A percentile compares a stretch with the other conserved stretches of the same genome.
phyloP scores from a whole-genome alignment of 64 coral and sea anemone species.

The Anthopleura sola region DNA sequence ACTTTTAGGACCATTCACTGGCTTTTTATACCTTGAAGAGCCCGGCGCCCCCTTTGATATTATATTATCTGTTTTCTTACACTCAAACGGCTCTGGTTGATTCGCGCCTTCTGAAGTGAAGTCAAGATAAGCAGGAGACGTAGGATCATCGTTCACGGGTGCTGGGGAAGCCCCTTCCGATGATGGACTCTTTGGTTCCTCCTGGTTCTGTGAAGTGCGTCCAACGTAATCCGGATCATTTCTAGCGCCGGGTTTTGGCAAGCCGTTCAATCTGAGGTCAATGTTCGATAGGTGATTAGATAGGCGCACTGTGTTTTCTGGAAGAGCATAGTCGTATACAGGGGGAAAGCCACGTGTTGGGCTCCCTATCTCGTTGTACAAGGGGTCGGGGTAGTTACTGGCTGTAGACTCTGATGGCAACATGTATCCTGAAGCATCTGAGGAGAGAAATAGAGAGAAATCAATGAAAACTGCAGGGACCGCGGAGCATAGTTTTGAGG shows the following conservation, averaged over 20 bases:
- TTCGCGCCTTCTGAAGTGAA: background rate
- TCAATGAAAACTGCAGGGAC: background rate
- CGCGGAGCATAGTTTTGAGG: too few relatives aligned
- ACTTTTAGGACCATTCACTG: background rate
- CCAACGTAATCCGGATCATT: constrained; percentile 5
- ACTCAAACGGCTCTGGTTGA: background rate
- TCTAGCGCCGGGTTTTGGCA: background rate
- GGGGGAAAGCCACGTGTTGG: background rate
- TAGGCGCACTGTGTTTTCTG: background rate
- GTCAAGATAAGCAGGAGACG: background rate
- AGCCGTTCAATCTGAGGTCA: background rate
- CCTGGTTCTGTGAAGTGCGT: background rate
- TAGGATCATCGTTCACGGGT: background rate
- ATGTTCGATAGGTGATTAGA: background rate
- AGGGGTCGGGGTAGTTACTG: background rate
- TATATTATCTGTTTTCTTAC: background rate
- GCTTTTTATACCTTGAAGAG: background rate
- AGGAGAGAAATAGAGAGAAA: background rate
- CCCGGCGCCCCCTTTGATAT: background rate
- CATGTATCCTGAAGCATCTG: constrained; percentile 16
- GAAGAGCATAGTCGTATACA: constrained; percentile 4
- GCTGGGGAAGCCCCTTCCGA: background rate
- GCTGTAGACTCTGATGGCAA: background rate
- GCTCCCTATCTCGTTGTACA: constrained; percentile 23
- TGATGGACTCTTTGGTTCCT: background rate